A percentile compares a stretch with the other conserved stretches of the same genome.
Conservation (phyloP, 1,140 invertebrate genomes). For the Sycophaga agraensis region DNA sequence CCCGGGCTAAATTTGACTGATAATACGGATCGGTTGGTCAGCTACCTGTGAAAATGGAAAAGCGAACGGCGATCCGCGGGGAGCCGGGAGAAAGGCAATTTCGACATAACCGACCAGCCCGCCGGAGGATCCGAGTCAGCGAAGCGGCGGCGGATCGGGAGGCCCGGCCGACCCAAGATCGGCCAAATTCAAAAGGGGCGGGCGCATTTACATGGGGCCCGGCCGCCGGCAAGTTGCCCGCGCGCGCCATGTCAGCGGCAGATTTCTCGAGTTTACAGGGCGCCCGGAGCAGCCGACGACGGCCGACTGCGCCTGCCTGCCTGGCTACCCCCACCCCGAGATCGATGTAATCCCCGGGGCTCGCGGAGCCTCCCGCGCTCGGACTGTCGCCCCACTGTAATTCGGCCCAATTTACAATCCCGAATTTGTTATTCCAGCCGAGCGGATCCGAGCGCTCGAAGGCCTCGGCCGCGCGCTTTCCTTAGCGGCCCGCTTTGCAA, state of each 20-base stretch:
- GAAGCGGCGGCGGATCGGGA: neutral
- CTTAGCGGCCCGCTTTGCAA: conserved; percentile 22
- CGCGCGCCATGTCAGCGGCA: conserved; percentile 27
- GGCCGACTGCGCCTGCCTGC: conserved; percentile 4
- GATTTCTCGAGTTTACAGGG: conserved; percentile 28
- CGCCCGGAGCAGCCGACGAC: too few species aligned
- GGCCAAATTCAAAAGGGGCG: too few species aligned
- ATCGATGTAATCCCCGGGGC: conserved; percentile 16
- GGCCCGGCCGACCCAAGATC: neutral
- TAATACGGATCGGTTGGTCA: too few species aligned
- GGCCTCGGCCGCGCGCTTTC: neutral
- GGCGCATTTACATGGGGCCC: conserved; percentile 14
- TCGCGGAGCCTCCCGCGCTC: neutral
- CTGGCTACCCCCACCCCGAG: conserved; percentile 14
- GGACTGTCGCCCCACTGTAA: conserved; percentile 6
- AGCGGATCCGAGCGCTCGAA: conserved; percentile 18
- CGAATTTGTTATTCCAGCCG: conserved; percentile 31
- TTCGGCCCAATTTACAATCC: conserved; percentile 27
- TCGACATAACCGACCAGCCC: too few species aligned
- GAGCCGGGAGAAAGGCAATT: too few species aligned
- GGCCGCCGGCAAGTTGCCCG: conserved; percentile 19
- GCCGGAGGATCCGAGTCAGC: too few species aligned
- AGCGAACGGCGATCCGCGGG: too few species aligned
- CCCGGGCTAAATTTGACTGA: neutral
- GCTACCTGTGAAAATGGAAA: too few species aligned